These are phyloP conservation scores for Sylvietta virens DNA, from an alignment of 2,113 vertebrate species.

Conservation along the genomic window DNA sequence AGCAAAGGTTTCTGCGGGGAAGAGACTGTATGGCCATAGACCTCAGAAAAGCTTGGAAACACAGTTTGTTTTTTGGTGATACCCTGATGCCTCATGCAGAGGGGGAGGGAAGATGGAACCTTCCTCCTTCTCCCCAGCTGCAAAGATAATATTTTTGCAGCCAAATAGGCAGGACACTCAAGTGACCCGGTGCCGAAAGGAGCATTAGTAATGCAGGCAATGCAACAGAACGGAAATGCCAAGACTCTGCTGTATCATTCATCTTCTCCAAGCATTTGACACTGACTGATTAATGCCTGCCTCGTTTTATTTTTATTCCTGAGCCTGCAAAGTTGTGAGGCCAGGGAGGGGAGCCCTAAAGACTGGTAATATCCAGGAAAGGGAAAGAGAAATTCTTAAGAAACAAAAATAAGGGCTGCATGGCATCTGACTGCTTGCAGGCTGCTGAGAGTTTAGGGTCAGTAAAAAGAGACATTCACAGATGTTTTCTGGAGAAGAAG, in stretches of 20 bases:
- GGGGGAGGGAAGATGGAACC: neutral
- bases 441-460: neutral
- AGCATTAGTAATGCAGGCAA: conserved; percentile 34
- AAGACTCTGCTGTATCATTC: conserved; percentile 14
- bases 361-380: neutral
- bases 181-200: neutral
- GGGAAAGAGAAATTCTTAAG: neutral
- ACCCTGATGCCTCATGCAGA: neutral
- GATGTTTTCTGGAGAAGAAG: neutral
- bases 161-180: conserved; percentile 9
- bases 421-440: neutral
- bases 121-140: neutral
- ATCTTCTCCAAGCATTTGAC: conserved; percentile 24
- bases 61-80: neutral
- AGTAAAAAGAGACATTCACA: neutral
- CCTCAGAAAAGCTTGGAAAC: neutral
- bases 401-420: neutral
- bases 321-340: neutral
- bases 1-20: neutral
- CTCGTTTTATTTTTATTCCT: conserved; percentile 36
- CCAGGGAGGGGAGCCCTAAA: neutral
- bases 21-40: rapidly evolving
- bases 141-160: conserved; percentile 61
- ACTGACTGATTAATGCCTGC: conserved; percentile 56
- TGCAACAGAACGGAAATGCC: conserved; percentile 34